Evolutionary conservation across 2,888 invertebrate genomes (phyloP).

Genomic region (Hyppa rectilinea): DNA sequence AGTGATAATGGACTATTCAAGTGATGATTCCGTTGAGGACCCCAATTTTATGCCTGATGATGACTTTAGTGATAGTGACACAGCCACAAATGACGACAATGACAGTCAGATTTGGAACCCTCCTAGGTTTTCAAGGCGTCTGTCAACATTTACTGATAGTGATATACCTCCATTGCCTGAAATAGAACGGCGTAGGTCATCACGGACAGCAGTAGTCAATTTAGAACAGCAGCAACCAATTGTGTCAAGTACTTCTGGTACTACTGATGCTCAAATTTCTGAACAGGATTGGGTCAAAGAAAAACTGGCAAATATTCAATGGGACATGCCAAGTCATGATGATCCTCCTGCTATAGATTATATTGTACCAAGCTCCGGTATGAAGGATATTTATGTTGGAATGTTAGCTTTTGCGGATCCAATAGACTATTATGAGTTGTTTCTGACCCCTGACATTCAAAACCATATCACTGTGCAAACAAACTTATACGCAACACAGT

Average conservation of each 20-base stretch:
- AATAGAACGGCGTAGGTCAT: conserved; percentile 1
- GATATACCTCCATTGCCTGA: conserved; percentile 7
- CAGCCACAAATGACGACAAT: background rate
- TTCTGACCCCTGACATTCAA: no score
- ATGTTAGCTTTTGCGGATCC: no score
- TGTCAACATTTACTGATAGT: conserved; percentile 11
- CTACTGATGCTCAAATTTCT: background rate
- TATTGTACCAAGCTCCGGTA: background rate
- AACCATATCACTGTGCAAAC: no score
- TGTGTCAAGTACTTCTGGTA: background rate
- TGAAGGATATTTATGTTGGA: no score
- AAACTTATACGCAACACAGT: no score
- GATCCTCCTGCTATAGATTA: background rate
- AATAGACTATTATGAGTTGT: no score
- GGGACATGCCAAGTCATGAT: background rate
- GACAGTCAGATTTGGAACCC: background rate
- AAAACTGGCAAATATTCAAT: background rate
- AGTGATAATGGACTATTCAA: background rate
- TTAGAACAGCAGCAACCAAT: conserved; percentile 4
- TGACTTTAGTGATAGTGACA: conserved; percentile 2
- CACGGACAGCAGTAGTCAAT: background rate
- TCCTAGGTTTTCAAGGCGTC: conserved; percentile 6
- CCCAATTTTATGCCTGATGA: background rate
- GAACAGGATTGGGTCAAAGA: background rate
- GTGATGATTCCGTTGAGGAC: background rate